Evolutionary conservation across 2,113 vertebrate genomes (phyloP).

Genomic region (Oryzias curvinotus): DNA sequence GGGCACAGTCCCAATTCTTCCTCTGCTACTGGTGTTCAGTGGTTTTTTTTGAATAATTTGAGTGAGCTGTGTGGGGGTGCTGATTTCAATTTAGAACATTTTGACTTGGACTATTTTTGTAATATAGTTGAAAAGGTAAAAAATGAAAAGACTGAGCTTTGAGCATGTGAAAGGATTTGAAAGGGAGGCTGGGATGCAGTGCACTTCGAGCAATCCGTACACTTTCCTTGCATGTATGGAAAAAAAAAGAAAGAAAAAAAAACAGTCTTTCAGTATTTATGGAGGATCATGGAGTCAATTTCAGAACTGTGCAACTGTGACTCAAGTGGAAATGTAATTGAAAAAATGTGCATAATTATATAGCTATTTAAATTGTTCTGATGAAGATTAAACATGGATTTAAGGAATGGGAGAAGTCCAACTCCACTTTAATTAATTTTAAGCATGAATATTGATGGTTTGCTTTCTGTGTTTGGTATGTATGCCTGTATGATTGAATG

Average conservation of each 20-base stretch:
- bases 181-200: no score
- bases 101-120: constrained; percentile 48
- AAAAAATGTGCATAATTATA: no score
- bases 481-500: constrained; percentile 30
- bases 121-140: constrained; percentile 9
- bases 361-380: neutral
- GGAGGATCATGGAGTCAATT: no score
- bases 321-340: no score
- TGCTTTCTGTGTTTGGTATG: constrained; percentile 19
- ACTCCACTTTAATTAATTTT: neutral
- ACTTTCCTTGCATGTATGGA: no score
- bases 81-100: constrained; percentile 18
- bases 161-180: no score
- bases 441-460: constrained; percentile 40
- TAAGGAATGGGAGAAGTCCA: constrained; percentile 1
- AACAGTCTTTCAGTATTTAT: no score
- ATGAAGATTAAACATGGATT: neutral
- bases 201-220: no score
- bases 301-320: no score
- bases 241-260: no score
- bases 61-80: neutral
- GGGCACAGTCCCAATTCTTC: constrained; percentile 33
- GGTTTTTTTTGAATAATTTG: neutral
- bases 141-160: no score
- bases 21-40: neutral